phyloP scores from a whole-genome alignment of 2,888 invertebrate species.

The Eueremaeus valkanovi region DNA sequence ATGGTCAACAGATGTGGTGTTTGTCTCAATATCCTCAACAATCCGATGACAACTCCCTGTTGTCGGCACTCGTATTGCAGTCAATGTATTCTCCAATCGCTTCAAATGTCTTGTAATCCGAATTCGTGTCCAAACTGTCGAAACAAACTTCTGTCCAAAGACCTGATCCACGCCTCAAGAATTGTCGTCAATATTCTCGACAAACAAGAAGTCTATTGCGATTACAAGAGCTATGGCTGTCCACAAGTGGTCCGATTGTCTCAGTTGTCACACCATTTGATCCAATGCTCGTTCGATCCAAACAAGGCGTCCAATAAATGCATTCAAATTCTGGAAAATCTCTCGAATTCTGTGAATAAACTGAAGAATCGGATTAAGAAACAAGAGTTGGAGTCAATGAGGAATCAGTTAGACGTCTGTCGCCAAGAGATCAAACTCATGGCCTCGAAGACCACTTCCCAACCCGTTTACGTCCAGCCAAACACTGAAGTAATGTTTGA shows the following conservation, averaged over 20 bases:
- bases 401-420: background rate
- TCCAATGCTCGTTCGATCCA: background rate
- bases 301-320: background rate
- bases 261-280: background rate
- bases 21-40: background rate
- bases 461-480: background rate
- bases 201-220: constrained; percentile 10
- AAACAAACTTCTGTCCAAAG: background rate
- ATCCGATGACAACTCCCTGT: constrained; percentile 18
- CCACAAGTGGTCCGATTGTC: background rate
- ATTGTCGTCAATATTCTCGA: background rate
- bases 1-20: background rate
- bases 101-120: background rate
- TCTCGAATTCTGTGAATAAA: background rate
- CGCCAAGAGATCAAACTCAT: background rate
- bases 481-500: background rate
- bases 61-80: constrained; percentile 5
- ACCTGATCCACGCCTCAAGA: background rate
- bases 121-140: background rate
- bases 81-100: background rate
- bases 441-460: background rate
- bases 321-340: background rate
- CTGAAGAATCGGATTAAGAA: background rate
- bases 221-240: background rate
- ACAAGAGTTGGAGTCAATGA: background rate